Conservation (phyloP, 2,113 vertebrate genomes). For the Charina bottae region DNA sequence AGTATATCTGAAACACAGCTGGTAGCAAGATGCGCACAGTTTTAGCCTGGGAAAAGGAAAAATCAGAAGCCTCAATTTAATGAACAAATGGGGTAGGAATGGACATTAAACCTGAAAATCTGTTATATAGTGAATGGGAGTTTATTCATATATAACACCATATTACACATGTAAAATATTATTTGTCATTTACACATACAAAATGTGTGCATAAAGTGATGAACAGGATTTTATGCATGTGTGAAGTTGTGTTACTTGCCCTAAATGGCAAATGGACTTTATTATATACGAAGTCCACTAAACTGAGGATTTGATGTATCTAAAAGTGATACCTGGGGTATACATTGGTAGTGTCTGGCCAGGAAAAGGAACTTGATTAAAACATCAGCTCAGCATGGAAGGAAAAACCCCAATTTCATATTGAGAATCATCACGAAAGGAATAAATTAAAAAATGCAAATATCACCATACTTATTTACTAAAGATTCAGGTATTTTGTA, state of each 20-base stretch:
- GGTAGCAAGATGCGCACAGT: neutral
- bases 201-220: neutral
- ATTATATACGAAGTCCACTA: neutral
- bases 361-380: neutral
- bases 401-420: neutral
- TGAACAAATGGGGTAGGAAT: neutral
- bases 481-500: neutral
- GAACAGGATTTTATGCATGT: neutral
- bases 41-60: neutral
- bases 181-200: neutral
- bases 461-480: neutral
- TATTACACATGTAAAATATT: neutral
- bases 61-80: neutral
- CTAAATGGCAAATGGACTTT: neutral
- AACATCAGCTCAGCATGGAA: neutral
- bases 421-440: neutral
- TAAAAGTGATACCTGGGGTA: neutral
- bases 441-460: neutral
- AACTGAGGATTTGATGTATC: neutral
- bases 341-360: neutral
- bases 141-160: neutral
- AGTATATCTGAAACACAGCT: neutral
- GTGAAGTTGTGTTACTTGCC: neutral
- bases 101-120: neutral
- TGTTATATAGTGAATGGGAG: no score